Base-by-base conservation (phyloP, 2,797 vertebrate species). In the Chanos chanos region DNA sequence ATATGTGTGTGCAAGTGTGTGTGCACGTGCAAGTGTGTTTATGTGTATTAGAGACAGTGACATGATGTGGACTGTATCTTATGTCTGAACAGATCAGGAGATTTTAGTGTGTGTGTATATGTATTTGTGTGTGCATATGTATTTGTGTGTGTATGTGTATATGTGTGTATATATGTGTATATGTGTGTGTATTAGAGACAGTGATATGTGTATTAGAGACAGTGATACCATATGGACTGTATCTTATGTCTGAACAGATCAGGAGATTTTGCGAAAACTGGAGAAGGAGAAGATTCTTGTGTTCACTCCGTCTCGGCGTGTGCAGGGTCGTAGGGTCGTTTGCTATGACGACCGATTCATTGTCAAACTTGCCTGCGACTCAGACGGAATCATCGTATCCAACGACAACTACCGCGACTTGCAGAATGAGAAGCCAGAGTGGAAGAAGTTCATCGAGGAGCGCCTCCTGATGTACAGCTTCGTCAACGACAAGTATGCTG, bases 291-390 rank as follows among this genome's bases (percentile, higher is more conserved):
- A 99, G 85, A 95, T 99, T 69, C 90, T 99, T 51, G 97, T 99
- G 71, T 99, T 99, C 80, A 99, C 97, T 19, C 96, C 97, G 2
- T 99, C 97, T 49, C 90, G 96, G 59, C 90, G 97, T 70, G 97
- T 99, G 71, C 96, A 99, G 80, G 97, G 97, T 70, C 86, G 96
- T 71, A 93, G 97, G 72, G 96, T 99, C 28, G 96, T 99, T 77
- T 99, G 97, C 86, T 99, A 99, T 5, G 96, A 99, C 64, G 96
- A 99, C 83, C 94, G 97, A 66, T 99, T 99, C 85, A 99, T 99
- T 80, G 94, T 99, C 78, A 99, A 99, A 86, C 86, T 99, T 83
- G 93, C 97, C 69, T 99, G 90, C 41, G 97, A 99, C 87, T 99
- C 95, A 22, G 96, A 99, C 62, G 97, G 97, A 83, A 97, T 99